Evolutionary conservation across 2,888 invertebrate species (phyloP).

Genomic region (Notodonta ziczac): DNA sequence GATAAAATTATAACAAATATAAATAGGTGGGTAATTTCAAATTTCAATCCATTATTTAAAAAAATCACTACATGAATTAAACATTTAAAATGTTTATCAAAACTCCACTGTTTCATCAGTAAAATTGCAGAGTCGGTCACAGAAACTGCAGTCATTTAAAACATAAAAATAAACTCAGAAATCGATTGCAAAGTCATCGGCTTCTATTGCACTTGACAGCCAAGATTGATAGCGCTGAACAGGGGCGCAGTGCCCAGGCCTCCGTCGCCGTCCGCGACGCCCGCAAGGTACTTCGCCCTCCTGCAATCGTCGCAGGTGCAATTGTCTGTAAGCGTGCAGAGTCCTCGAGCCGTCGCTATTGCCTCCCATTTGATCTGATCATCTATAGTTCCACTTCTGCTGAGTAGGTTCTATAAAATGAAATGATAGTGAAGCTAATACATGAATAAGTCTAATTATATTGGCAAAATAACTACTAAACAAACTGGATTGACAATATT

Average conservation of each 20-base stretch:
- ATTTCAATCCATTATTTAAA: too few relatives aligned
- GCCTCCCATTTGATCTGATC: slow-evolving; percentile 80
- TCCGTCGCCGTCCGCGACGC: slow-evolving; percentile 69
- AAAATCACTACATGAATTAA: too few relatives aligned
- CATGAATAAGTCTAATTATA: too few relatives aligned
- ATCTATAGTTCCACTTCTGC: slow-evolving; percentile 63
- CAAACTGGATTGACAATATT: too few relatives aligned
- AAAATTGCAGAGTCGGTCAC: too few relatives aligned
- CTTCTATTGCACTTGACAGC: slow-evolving; percentile 63
- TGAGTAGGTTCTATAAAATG: slow-evolving; percentile 63
- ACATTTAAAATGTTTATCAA: too few relatives aligned
- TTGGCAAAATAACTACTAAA: too few relatives aligned
- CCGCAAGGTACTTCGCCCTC: slow-evolving; percentile 59
- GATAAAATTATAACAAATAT: not conserved
- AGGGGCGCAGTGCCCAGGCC: slow-evolving; percentile 71
- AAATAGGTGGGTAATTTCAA: too few relatives aligned
- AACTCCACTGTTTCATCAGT: too few relatives aligned
- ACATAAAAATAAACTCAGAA: too few relatives aligned
- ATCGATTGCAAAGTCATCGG: too few relatives aligned
- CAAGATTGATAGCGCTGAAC: slow-evolving; percentile 64
- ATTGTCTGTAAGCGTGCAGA: slow-evolving; percentile 72
- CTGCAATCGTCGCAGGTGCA: slow-evolving; percentile 70
- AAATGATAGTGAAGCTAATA: not conserved
- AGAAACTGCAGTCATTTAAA: too few relatives aligned
- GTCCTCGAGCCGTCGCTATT: slow-evolving; percentile 72